These are phyloP conservation scores for Parthenolecanium corni DNA, from an alignment of 2,888 invertebrate species.

Conservation along the genomic window DNA sequence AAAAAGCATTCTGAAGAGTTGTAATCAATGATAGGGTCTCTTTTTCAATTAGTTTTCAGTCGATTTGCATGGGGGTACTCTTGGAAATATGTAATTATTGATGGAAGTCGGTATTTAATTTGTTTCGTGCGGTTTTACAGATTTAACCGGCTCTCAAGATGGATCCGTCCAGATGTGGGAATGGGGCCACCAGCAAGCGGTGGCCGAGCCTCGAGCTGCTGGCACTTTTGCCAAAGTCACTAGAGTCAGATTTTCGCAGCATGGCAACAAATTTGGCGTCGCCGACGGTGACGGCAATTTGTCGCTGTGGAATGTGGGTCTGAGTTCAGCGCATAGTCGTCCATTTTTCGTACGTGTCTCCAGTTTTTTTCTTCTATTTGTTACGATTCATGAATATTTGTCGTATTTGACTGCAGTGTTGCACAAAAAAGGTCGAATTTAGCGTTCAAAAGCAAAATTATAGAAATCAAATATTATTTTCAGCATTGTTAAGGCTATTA, in stretches of 20 bases:
- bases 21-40: too few species aligned
- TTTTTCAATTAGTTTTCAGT: too few species aligned
- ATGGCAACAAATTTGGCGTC: constrained; percentile 97
- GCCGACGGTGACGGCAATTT: constrained; percentile 95
- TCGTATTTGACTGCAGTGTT: too few species aligned
- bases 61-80: not conserved
- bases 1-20: too few species aligned
- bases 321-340: constrained; percentile 59
- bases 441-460: too few species aligned
- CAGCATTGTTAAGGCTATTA: too few species aligned
- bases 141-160: constrained; percentile 89
- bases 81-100: not conserved
- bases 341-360: constrained; percentile 71
- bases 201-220: constrained; percentile 79
- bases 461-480: too few species aligned
- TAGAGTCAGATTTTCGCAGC: constrained; percentile 86
- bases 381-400: not conserved
- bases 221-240: constrained; percentile 94
- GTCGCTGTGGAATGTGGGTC: constrained; percentile 87
- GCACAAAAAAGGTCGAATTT: too few species aligned
- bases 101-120: too few species aligned
- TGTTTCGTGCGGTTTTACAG: constrained; percentile 40
- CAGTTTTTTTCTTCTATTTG: not conserved
- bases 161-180: constrained; percentile 96
- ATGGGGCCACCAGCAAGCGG: constrained; percentile 88